Evolutionary conservation across 2,888 invertebrate species (phyloP), one percentile per base, ranked within the genome.

Genomic region (Sepioteuthis lessoniana): DNA sequence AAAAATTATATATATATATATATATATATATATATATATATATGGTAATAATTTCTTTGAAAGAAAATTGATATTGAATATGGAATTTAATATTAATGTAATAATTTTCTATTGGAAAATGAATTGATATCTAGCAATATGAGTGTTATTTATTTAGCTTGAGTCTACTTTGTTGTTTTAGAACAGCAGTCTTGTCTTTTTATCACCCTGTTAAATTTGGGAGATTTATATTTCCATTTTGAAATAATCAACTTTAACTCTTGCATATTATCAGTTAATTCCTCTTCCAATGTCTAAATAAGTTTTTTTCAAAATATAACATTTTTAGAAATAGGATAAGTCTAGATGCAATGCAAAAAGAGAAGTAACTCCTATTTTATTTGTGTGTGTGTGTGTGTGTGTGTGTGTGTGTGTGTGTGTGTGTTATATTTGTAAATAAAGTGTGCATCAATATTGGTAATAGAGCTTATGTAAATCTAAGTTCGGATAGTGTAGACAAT

Each of bases 91-190:
- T 76, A 76, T 76, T 76, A 35, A 76, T 76, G 76, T 76, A 35
- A 76, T 76, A 76, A 76, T 76, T 76, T 76, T 76, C 76, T 76
- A 76, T 76, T 76, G 76, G 76, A n/a, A 76, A 76, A 76, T 76
- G n/a, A 55, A 76, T 76, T n/a, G n/a, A 76, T 76, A 76, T 76
- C 76, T 76, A 35, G 76, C 76, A 76, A 76, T 55, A 55, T 25
- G 25, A 55, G 25, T 25, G 25, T 76, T 76, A n/a, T 76, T 76
- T 76, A 76, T 76, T 76, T 76, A 76, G 76, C 76, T 76, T 35
- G 76, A 76, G 76, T n/a, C 76, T 16, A 35, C 76, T 76, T 76
- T 76, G 10, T 76, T n/a, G 13, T 76, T 76, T 76, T 13, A 76
- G n/a, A 76, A 76, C 76, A 76, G n/a, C n/a, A 35, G n/a, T 35